phyloP scores from a whole-genome alignment of 1,140 invertebrate species.

The Trichomalopsis sarcophagae region DNA sequence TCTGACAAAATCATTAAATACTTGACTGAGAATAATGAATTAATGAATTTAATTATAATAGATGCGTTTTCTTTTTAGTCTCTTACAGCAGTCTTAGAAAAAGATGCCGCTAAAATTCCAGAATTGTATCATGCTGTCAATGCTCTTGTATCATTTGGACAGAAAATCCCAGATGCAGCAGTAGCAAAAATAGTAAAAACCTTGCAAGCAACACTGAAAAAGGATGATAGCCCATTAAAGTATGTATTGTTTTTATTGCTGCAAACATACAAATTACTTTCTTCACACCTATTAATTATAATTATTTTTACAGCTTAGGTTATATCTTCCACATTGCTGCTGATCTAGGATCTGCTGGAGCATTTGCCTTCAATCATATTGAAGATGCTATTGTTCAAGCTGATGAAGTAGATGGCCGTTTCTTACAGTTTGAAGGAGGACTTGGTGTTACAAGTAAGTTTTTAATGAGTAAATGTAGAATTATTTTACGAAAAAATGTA shows the following conservation, averaged over 20 bases:
- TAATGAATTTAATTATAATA: not conserved
- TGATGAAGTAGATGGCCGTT: slow-evolving; percentile 93
- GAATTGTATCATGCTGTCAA: slow-evolving; percentile 74
- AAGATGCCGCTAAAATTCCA: slow-evolving; percentile 70
- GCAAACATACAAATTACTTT: slow-evolving; percentile 23
- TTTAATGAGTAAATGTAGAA: slow-evolving; percentile 8
- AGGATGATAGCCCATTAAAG: slow-evolving; percentile 85
- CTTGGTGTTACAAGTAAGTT: slow-evolving; percentile 76
- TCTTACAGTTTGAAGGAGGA: slow-evolving; percentile 95
- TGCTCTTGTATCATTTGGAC: slow-evolving; percentile 66
- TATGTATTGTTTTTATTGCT: slow-evolving; percentile 60
- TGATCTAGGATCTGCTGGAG: slow-evolving; percentile 77
- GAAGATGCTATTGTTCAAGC: slow-evolving; percentile 95
- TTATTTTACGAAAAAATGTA: slow-evolving; percentile 1
- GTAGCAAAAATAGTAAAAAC: slow-evolving; percentile 79
- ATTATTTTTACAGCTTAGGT: slow-evolving; percentile 79
- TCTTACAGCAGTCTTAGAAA: slow-evolving; percentile 69
- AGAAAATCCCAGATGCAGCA: slow-evolving; percentile 70
- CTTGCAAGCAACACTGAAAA: slow-evolving; percentile 82
- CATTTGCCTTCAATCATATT: slow-evolving; percentile 86
- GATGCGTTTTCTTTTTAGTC: slow-evolving; percentile 61
- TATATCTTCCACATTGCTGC: slow-evolving; percentile 90
- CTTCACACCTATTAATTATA: not conserved
- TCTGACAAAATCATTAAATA: slow-evolving; percentile 39
- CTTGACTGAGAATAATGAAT: slow-evolving; percentile 31